Evolutionary conservation across 2,888 invertebrate species (phyloP).

Genomic region (Frankliniella fusca): DNA sequence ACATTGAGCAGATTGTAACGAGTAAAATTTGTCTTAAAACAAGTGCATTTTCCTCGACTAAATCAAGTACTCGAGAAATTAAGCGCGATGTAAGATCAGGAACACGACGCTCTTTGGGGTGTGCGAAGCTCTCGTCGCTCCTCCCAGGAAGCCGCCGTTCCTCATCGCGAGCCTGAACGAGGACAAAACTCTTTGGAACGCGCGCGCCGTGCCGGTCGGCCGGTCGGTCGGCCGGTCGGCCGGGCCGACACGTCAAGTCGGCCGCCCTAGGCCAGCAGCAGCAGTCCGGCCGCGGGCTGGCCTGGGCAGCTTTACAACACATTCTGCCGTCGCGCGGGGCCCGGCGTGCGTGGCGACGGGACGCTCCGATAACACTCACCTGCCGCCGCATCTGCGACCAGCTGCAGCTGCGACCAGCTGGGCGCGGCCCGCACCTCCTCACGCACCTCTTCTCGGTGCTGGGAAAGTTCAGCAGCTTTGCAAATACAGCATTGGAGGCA

Average conservation of each 20-base stretch:
- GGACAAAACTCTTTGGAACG: neutral
- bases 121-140: too few relatives aligned
- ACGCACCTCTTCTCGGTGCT: neutral
- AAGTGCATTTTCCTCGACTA: too few relatives aligned
- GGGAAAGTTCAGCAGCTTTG: neutral
- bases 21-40: too few relatives aligned
- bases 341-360: too few relatives aligned
- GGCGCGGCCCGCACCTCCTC: too few relatives aligned
- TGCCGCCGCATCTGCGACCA: neutral
- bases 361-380: neutral
- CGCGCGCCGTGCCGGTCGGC: neutral
- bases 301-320: neutral
- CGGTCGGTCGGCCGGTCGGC: neutral
- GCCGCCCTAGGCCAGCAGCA: neutral
- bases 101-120: too few relatives aligned
- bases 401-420: neutral
- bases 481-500: too few relatives aligned
- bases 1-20: too few relatives aligned
- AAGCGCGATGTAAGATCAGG: too few relatives aligned
- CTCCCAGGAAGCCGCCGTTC: too few relatives aligned
- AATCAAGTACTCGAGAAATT: too few relatives aligned
- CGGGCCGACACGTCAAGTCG: neutral
- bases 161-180: neutral
- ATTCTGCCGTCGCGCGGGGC: slow-evolving; percentile 12
- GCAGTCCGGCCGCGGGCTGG: too few relatives aligned